phyloP scores from a whole-genome alignment of 1,140 invertebrate species.

The Bradynema listronoti region DNA sequence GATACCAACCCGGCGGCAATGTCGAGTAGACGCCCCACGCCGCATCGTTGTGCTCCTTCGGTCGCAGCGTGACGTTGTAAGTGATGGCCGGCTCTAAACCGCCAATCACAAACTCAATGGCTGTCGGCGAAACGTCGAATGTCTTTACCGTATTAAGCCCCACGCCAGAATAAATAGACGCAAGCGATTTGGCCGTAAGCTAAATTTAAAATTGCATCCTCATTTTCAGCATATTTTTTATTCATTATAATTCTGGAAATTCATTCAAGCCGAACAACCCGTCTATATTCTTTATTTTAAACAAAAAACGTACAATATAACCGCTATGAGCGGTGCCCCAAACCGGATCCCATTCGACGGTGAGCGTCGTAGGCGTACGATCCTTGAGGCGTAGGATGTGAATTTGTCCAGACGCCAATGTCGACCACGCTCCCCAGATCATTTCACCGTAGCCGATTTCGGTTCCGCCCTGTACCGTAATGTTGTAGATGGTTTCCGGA shows the following conservation, averaged over 20 bases:
- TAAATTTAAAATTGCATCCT: constrained; percentile 18
- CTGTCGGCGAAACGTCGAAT: constrained; percentile 46
- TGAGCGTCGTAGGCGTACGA: constrained; percentile 54
- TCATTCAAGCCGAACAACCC: neutral
- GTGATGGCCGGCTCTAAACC: constrained; percentile 53
- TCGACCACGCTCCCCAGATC: constrained; percentile 56
- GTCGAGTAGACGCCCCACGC: constrained; percentile 57
- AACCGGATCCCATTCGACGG: constrained; percentile 57
- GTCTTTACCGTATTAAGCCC: constrained; percentile 42
- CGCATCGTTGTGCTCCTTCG: constrained; percentile 52
- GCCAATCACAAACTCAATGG: constrained; percentile 49
- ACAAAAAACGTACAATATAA: constrained; percentile 39
- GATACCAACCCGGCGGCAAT: constrained; percentile 56
- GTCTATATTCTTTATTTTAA: neutral
- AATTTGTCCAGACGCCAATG: constrained; percentile 46
- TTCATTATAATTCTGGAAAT: too few relatives aligned
- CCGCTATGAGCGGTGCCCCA: constrained; percentile 53
- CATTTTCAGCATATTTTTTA: too few relatives aligned
- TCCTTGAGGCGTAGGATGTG: constrained; percentile 53
- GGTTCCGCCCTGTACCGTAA: constrained; percentile 54
- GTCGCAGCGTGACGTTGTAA: constrained; percentile 55
- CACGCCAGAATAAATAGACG: constrained; percentile 48
- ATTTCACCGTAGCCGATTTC: constrained; percentile 54
- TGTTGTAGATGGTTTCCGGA: constrained; percentile 57
- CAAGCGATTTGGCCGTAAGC: constrained; percentile 50